Base-by-base conservation (phyloP, 2,888 invertebrate species). In the Cheilosia grossa region DNA sequence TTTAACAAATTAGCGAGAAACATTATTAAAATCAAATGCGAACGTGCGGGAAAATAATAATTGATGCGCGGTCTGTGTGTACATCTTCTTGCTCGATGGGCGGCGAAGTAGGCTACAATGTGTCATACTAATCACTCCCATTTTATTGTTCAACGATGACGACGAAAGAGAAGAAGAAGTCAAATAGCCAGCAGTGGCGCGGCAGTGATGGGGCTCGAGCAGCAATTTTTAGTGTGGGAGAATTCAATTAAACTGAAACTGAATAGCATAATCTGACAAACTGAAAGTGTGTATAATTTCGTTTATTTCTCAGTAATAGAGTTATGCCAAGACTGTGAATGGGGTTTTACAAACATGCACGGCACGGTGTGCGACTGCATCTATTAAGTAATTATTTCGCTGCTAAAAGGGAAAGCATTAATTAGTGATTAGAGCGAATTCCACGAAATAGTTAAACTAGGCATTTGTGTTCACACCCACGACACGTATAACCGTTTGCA, bases 211-310 rank as follows among this genome's bases (percentile, higher is more conserved):
- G 17, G 30, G 40, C n/a, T 19, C 30, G 19, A 5, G 19, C 9
- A 33, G 10, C 49, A 30, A 47, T 33, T 33, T 64, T 37, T 51
- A 51, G 51, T 51, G 70, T 72, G 72, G 53, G 72, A 72, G 59
- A 72, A 72, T 61, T 72, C 40, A 61, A 51, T 72, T 72, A 53
- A 61, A 59, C 27, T 49, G 49, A 58, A 33, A 40, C 59, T 10
- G 9, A 33, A 37, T 13, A 59, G 9, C 0, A 6, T n/a, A 17
- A 17, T 24, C 42, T 42, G 30, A 42, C 30, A 61, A 72, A 72
- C 59, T 40, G 59, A 72, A 72, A 61, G 59, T 61, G 59, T 72
- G 51, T 49, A 72, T 72, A 61, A 72, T 53, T 64, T 15, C 49
- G 33, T 64, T 49, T 49, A 27, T 61, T 42, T 17, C 13, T 44